phyloP scores from a whole-genome alignment of 30 jellyfish, hydroid and myxozoan genomes.

The Turritopsis dohrnii region DNA sequence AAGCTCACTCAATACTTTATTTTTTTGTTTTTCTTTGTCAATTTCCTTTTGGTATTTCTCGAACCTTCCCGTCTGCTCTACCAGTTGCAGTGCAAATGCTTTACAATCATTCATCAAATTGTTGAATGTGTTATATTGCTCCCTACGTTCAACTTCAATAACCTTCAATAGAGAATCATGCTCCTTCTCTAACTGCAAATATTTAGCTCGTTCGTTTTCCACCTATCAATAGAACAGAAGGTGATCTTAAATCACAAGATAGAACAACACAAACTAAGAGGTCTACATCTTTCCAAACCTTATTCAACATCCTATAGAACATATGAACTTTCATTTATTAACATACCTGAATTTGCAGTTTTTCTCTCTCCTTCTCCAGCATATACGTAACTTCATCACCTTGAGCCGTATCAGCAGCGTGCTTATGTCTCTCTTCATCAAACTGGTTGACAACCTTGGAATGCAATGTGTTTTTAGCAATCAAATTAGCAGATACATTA shows the following conservation, averaged over 20 bases:
- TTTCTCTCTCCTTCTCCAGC: conserved; percentile 95
- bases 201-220: conserved; percentile 75
- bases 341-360: conserved; percentile 82
- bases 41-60: conserved; percentile 59
- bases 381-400: conserved; percentile 97
- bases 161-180: conserved; percentile 41
- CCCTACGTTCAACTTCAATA: conserved; percentile 62
- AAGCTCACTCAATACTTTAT: conserved; percentile 66
- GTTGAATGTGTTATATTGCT: conserved; percentile 55
- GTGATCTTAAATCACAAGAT: too few species aligned
- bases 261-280: neutral
- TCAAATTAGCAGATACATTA: neutral
- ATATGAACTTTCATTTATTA: too few species aligned
- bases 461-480: neutral
- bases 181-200: conserved; percentile 72
- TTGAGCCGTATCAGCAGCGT: conserved; percentile 95
- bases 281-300: too few species aligned
- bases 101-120: conserved; percentile 74
- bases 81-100: conserved; percentile 69
- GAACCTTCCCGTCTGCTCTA: conserved; percentile 57
- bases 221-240: conserved; percentile 28
- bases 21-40: conserved; percentile 77
- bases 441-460: conserved; percentile 66
- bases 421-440: conserved; percentile 78
- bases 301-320: neutral